Evolutionary conservation across 2,113 vertebrate genomes (phyloP), one percentile per base, ranked within the genome.

Genomic region (Isichthys henryi): DNA sequence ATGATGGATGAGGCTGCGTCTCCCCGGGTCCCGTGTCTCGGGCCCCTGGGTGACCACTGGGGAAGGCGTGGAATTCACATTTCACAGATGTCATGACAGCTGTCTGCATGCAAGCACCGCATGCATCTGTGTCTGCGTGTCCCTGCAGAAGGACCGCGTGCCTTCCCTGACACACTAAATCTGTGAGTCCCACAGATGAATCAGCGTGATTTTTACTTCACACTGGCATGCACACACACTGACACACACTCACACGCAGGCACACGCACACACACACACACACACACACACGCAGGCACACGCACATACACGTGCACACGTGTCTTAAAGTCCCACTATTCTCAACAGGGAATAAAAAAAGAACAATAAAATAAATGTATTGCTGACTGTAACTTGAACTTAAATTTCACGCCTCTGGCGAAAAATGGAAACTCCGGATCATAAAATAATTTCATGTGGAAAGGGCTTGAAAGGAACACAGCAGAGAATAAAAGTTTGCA

Each of bases 1-100:
- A 45, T 91, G 93, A 92, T 93, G 88, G 91, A 93, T 92, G 93
- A 92, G 84, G 43, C 27, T 89, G 49, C 89, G 88, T 90, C 91
- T 92, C 91, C 82, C 62, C 85, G 91, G 92, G 83, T 82, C 66
- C 23, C 10, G 87, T 70, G 90, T 89, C 82, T 87, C 11, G 83
- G 13, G 86, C 82, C 86, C 27, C 77, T 31, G 62, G 77, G 90
- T 89, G 89, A 35, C 92, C 89, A 89, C 92, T 85, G 89, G 90
- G 90, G 92, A 88, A 86, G 50, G 90, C 89, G 62, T 86, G 87
- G 90, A 90, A 91, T 56, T 56, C 91, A 82, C 88, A 91, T 89
- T 90, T 92, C 89, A 90, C 92, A 93, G 91, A 90, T 93, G 92
- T 90, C 46, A 80, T 88, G 35, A 83, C 88, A 56, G 31, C 88